These are phyloP conservation scores for Harmothoe impar DNA, from an alignment of 2,888 invertebrate species.

Conservation along the genomic window DNA sequence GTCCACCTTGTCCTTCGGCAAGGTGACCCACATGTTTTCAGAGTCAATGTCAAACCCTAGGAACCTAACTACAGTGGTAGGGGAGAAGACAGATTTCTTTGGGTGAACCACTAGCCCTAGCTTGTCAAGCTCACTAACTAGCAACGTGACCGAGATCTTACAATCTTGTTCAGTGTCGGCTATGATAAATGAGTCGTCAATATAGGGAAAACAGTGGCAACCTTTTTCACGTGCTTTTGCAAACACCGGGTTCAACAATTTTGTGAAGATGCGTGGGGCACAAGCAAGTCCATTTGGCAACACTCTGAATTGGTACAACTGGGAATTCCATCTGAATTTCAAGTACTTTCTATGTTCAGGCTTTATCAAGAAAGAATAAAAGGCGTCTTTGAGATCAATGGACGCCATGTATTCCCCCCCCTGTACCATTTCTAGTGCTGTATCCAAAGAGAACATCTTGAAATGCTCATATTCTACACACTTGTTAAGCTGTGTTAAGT, in stretches of 20 bases:
- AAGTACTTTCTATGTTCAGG: not conserved
- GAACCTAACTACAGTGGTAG: not conserved
- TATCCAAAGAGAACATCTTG: too few relatives aligned
- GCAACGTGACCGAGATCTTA: not conserved
- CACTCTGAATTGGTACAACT: too few relatives aligned
- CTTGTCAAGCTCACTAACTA: not conserved
- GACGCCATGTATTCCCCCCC: too few relatives aligned
- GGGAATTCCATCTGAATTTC: not conserved
- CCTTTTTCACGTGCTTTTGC: not conserved
- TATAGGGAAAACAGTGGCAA: not conserved
- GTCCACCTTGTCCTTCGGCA: not conserved
- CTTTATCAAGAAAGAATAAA: too few relatives aligned
- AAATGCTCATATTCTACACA: not conserved
- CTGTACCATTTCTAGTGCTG: too few relatives aligned
- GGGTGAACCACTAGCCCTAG: too few relatives aligned
- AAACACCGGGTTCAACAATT: too few relatives aligned
- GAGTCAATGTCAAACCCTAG: too few relatives aligned
- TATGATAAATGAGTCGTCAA: too few relatives aligned
- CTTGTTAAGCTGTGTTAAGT: not conserved
- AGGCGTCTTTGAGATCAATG: too few relatives aligned
- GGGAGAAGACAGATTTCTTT: not conserved
- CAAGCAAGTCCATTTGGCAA: too few relatives aligned
- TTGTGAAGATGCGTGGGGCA: too few relatives aligned
- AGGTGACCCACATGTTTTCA: not conserved
- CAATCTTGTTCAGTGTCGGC: not conserved